phyloP scores from a whole-genome alignment of 1,140 invertebrate species.

The Drosophila lacertosa region DNA sequence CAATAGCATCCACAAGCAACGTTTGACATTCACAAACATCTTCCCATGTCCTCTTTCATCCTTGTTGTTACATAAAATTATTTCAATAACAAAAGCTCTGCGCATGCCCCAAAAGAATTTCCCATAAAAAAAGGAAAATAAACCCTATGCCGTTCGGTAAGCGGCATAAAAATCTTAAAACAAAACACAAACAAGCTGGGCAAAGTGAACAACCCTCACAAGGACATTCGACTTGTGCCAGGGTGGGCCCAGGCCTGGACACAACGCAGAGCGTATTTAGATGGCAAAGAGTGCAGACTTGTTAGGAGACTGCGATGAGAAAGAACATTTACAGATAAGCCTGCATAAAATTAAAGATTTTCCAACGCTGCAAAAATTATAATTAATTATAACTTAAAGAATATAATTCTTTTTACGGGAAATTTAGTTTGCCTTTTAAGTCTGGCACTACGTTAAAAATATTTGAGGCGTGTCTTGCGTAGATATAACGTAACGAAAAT shows the following conservation, averaged over 20 bases:
- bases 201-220: constrained; percentile 59
- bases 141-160: constrained; percentile 13
- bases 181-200: constrained; percentile 66
- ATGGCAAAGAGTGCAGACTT: constrained; percentile 51
- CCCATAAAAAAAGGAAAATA: constrained; percentile 33
- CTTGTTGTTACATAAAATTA: constrained; percentile 2
- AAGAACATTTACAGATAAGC: constrained; percentile 27
- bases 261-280: constrained; percentile 47
- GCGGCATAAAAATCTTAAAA: constrained; percentile 48
- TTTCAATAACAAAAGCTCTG: constrained; percentile 69
- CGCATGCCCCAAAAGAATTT: constrained; percentile 66
- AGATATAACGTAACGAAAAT: constrained; percentile 38
- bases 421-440: not conserved
- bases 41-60: constrained; percentile 13
- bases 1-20: constrained; percentile 10
- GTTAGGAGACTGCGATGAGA: constrained; percentile 27
- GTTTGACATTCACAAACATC: not conserved
- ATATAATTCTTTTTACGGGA: not conserved
- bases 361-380: too few species aligned
- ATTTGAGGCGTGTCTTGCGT: constrained; percentile 43
- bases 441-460: not conserved
- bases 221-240: constrained; percentile 58
- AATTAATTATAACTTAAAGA: not conserved
- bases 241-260: constrained; percentile 32
- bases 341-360: constrained; percentile 7